Evolutionary conservation across 2,113 vertebrate species (phyloP), one percentile per base, ranked within the genome.

Genomic region (Prinia subflava): DNA sequence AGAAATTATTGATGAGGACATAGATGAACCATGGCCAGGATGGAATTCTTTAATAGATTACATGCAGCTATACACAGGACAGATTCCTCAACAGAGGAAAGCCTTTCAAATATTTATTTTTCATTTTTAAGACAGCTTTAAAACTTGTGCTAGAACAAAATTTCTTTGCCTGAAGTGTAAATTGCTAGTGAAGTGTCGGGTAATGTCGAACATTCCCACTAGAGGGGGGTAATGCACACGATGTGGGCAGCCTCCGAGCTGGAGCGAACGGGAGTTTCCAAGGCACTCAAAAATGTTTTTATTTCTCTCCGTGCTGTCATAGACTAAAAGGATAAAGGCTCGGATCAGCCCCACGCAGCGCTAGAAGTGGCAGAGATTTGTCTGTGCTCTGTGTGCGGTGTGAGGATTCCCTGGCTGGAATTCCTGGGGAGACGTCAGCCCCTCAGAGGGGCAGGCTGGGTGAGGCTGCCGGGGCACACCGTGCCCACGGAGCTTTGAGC

Each of bases 401-500:
- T 49, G 69, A 49, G 74, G 46, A 19, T 87, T 68, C 49, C 75
- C 42, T 27, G 4, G 60, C 31, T 21, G 7, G 21, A 24, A 27
- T 11, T 30, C 5, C 0, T 13, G 13, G 56, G 79, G 57, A 80
- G 42, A 24, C n/a, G 7, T 41, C 9, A 56, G 44, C 42, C 37
- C 39, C 46, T 71, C 49, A 0, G 3, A 21, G 1, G 0, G 9
- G 53, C 53, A 12, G 42, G 35, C 46, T 35, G 19, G 6, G 2
- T 7, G 13, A 20, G 28, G 8, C 24, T 56, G 47, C 5, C 0
- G 12, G 13, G 28, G 2, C 31, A 35, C 9, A 6, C 2, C 0
- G 4, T 2, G 16, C 4, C 3, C 28, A 0, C 0, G 3, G n/a
- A 2, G 35, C 57, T 69, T 56, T 30, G 80, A 53, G 69, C 50